These are phyloP conservation scores for Drosophila birchii DNA, from an alignment of 2,888 invertebrate genomes.

Conservation along the genomic window DNA sequence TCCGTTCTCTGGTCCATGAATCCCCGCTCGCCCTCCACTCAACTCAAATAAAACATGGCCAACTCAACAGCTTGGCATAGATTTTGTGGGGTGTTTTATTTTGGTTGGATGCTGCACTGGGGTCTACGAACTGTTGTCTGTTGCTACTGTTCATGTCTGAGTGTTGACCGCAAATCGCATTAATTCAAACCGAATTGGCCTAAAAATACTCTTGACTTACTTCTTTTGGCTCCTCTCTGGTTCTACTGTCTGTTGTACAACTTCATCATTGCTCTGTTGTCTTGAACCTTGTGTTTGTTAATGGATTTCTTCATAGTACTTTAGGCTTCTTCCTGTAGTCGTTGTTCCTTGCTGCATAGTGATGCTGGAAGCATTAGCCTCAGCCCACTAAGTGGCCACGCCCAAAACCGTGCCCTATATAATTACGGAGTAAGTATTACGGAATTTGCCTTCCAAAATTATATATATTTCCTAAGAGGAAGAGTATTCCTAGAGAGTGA, in stretches of 20 bases:
- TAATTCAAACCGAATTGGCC: conserved; percentile 52
- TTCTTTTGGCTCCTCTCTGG: not conserved
- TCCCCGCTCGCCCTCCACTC: not conserved
- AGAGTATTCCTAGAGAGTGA: not conserved
- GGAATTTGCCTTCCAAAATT: not conserved
- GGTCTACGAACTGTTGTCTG: conserved; percentile 68
- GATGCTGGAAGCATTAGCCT: conserved; percentile 70
- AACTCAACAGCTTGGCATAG: conserved; percentile 43
- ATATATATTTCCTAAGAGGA: not conserved
- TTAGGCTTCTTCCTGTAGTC: conserved; percentile 22
- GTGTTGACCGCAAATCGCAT: conserved; percentile 66
- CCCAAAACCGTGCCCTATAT: conserved; percentile 45
- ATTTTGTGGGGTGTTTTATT: conserved; percentile 18
- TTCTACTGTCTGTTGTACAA: conserved; percentile 3
- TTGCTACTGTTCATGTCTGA: conserved; percentile 38
- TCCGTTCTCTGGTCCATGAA: conserved; percentile 21
- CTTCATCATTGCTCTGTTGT: conserved; percentile 29
- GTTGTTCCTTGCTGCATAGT: conserved; percentile 54
- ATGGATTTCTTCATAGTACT: conserved; percentile 54
- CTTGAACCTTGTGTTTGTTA: conserved; percentile 60
- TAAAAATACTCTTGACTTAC: conserved; percentile 4
- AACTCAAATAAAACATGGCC: conserved; percentile 12
- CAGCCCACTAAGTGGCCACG: conserved; percentile 66
- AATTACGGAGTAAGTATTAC: too few species aligned
- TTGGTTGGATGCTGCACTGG: conserved; percentile 47